Conservation (phyloP, 2,113 vertebrate genomes). For the Pachyramphus minor region DNA sequence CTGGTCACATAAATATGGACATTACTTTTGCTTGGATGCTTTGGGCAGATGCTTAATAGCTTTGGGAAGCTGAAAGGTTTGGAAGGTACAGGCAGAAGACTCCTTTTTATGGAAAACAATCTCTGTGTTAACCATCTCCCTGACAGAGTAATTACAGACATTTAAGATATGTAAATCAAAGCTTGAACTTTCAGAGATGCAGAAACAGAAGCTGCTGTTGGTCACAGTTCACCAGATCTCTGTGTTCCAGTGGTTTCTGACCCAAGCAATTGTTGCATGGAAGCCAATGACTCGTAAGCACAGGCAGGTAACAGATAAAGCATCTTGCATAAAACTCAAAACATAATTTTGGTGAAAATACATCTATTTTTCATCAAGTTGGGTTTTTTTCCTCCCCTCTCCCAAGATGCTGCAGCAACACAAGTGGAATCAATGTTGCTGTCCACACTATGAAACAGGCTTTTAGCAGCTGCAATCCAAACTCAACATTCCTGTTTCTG, state of each 20-base stretch:
- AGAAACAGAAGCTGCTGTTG: neutral
- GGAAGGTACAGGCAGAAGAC: neutral
- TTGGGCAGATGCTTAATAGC: neutral
- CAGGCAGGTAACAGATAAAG: neutral
- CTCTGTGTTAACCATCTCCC: neutral
- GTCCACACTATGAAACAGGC: neutral
- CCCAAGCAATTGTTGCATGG: fast-evolving
- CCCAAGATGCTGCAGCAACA: neutral
- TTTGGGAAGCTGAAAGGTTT: neutral
- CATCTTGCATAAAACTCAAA: neutral
- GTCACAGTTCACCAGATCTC: neutral
- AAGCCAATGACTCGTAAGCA: neutral
- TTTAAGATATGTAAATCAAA: slow-evolving; percentile 24
- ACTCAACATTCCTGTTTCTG: neutral
- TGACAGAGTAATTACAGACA: neutral
- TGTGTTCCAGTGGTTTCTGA: neutral
- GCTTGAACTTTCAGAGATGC: neutral
- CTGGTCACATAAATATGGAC: neutral
- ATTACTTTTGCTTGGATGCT: neutral
- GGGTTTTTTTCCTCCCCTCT: neutral
- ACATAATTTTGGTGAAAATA: neutral
- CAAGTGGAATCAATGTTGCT: neutral
- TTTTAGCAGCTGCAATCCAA: neutral
- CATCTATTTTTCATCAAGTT: neutral
- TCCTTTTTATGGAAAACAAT: neutral